A percentile compares a stretch with the other conserved stretches of the same genome.
These are phyloP conservation scores for Escarpia spicata DNA, from an alignment of 2,888 invertebrate species.

Conservation along the genomic window DNA sequence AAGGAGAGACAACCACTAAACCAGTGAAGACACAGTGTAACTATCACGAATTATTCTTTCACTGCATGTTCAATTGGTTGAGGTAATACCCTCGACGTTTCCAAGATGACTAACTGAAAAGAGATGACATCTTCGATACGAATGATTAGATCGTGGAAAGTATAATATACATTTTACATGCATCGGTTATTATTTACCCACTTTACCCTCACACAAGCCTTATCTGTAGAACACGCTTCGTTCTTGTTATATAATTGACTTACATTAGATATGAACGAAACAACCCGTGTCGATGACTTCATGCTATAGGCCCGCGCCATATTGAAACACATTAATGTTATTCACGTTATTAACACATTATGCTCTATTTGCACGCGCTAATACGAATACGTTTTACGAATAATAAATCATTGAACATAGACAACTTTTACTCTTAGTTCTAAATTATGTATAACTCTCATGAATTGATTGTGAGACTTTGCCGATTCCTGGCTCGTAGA, in stretches of 20 bases:
- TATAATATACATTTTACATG: background rate
- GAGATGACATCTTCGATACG: no score
- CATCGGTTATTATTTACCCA: background rate
- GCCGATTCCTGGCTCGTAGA: constrained; percentile 3
- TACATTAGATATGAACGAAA: background rate
- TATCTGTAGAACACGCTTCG: no score
- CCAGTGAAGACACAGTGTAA: no score
- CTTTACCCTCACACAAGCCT: no score
- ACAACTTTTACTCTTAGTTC: no score
- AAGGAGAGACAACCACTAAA: no score
- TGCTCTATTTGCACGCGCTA: background rate
- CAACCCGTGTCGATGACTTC: background rate
- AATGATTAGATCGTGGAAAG: no score
- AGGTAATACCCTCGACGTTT: background rate
- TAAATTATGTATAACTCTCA: background rate
- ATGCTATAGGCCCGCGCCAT: background rate
- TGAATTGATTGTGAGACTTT: background rate
- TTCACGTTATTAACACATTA: background rate
- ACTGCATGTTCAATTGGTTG: background rate
- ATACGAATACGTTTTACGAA: background rate
- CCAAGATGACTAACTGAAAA: no score
- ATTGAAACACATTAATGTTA: background rate
- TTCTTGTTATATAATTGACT: background rate
- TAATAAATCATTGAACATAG: no score
- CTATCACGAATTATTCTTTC: no score